Evolutionary conservation across 2,888 invertebrate genomes (phyloP).

Genomic region (Nymphalis polychloros): DNA sequence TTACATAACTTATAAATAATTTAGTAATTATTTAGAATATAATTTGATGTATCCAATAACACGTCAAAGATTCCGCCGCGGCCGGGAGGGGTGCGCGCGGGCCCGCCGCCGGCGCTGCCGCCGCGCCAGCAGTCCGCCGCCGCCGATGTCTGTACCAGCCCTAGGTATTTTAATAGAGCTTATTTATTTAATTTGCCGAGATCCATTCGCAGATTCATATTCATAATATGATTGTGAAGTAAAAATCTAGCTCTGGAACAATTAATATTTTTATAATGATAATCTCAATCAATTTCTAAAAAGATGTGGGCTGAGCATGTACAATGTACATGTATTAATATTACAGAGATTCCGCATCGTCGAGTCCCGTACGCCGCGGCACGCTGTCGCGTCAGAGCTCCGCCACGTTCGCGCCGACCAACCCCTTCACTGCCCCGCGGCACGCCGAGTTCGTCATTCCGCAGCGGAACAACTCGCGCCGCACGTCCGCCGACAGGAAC

Average conservation of each 20-base stretch:
- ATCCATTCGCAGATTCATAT: too few species aligned
- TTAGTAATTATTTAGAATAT: too few species aligned
- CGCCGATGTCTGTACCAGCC: conserved; percentile 63
- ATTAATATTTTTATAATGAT: too few species aligned
- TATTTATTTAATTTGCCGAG: too few species aligned
- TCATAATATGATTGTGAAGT: too few species aligned
- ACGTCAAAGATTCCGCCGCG: conserved; percentile 65
- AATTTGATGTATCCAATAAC: too few species aligned
- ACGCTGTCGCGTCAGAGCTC: conserved; percentile 34
- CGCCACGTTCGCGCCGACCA: conserved; percentile 58
- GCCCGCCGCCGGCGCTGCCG: conserved; percentile 77
- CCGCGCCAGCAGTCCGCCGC: conserved; percentile 80
- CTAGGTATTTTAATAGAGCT: conserved; percentile 51
- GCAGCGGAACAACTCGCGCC: conserved; percentile 60
- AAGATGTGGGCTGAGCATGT: not conserved
- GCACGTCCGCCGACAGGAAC: conserved; percentile 61
- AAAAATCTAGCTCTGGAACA: too few species aligned
- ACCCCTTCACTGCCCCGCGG: conserved; percentile 68
- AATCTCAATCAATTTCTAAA: not conserved
- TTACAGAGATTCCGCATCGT: conserved; percentile 22
- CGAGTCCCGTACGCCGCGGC: conserved; percentile 30
- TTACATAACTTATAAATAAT: too few species aligned
- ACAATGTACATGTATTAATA: conserved; percentile 3
- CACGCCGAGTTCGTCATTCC: conserved; percentile 77
- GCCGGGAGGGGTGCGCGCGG: conserved; percentile 45